These are phyloP conservation scores for Wiebesia pumilae DNA, from an alignment of 1,140 invertebrate genomes.

Conservation along the genomic window DNA sequence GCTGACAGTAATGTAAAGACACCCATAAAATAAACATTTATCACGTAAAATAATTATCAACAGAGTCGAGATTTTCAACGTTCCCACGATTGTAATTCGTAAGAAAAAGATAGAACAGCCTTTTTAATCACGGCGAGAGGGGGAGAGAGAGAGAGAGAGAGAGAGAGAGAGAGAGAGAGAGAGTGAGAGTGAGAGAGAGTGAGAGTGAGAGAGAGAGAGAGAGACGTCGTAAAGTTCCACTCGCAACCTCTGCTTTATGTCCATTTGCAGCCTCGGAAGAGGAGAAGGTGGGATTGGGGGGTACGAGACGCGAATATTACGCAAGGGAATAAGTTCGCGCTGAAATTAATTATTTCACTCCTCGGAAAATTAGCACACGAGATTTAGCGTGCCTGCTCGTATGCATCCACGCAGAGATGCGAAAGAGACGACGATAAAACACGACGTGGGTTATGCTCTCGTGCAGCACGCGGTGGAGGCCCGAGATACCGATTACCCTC, in stretches of 20 bases:
- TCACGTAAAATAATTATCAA: conserved; percentile 7
- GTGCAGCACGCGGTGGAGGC: not conserved
- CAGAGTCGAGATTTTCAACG: not conserved
- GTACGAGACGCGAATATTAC: not conserved
- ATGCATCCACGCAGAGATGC: conserved; percentile 24
- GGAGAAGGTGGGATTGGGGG: not conserved
- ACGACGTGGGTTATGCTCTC: conserved; percentile 38
- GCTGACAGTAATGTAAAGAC: not conserved
- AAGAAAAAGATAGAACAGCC: not conserved
- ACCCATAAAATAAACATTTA: conserved; percentile 19
- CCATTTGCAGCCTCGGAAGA: not conserved
- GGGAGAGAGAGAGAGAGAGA: too few species aligned
- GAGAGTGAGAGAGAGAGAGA: too few species aligned
- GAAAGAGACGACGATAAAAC: conserved; percentile 32
- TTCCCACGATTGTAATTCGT: conserved; percentile 43
- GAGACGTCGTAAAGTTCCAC: not conserved
- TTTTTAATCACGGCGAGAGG: not conserved
- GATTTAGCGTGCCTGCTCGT: too few species aligned
- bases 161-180: too few species aligned
- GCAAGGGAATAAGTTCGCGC: conserved; percentile 7
- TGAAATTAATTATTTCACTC: conserved; percentile 39
- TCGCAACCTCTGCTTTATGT: not conserved
- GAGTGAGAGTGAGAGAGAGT: too few species aligned
- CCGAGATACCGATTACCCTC: conserved; percentile 39
- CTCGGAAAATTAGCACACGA: conserved; percentile 30